A percentile compares a stretch with the other conserved stretches of the same genome.
These are phyloP conservation scores for Ceyx melanurus DNA, from an alignment of 2,113 vertebrate genomes.

Conservation along the genomic window DNA sequence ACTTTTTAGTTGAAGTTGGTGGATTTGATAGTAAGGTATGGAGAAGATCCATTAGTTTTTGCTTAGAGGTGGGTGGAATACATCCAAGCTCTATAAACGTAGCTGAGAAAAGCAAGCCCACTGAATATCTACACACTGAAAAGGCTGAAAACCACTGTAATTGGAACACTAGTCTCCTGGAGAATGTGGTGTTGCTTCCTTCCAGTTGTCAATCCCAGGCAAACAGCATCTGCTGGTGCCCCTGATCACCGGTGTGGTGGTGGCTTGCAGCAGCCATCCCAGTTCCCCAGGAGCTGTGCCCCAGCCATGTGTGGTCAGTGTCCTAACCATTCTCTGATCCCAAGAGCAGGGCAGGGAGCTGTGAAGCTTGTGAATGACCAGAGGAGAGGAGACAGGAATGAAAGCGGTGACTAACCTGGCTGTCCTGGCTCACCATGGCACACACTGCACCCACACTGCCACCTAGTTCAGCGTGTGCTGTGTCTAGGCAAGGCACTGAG, in stretches of 20 bases:
- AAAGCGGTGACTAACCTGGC: constrained; percentile 52
- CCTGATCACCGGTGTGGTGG: background rate
- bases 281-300: background rate
- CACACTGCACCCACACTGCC: constrained; percentile 54
- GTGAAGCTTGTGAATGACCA: no score
- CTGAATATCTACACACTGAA: background rate
- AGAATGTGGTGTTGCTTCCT: background rate
- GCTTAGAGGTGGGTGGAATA: background rate
- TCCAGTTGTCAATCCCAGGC: background rate
- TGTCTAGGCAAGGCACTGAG: constrained; percentile 43
- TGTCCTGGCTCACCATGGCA: constrained; percentile 21
- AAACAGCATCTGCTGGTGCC: background rate
- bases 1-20: background rate
- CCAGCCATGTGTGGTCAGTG: no score
- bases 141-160: background rate
- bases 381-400: constrained; percentile 18
- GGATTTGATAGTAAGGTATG: background rate
- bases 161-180: background rate
- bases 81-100: background rate
- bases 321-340: no score
- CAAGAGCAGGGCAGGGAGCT: no score
- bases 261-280: background rate
- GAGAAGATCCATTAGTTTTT: background rate
- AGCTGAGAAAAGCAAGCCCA: background rate
- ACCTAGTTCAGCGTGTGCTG: constrained; percentile 46